A percentile compares a stretch with the other conserved stretches of the same genome.
phyloP scores from a whole-genome alignment of 2,797 vertebrate species.

The Decapterus maruadsi region DNA sequence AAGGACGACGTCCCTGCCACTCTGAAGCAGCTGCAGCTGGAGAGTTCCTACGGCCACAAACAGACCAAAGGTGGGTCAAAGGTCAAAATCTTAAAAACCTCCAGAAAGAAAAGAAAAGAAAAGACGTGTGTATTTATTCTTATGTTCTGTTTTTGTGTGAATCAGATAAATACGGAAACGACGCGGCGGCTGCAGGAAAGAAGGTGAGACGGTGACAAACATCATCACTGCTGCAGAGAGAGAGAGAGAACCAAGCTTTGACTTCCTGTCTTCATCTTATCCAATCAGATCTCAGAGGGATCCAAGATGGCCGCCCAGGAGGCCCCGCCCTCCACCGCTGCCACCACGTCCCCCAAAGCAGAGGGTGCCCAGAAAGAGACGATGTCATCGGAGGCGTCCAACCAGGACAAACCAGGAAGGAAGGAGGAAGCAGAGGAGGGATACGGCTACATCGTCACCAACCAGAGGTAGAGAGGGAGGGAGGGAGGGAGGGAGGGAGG shows the following conservation, averaged over 20 bases:
- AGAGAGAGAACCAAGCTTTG: too few species aligned
- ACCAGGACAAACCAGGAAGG: constrained; percentile 27
- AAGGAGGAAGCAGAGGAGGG: constrained; percentile 68
- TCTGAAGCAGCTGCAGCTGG: constrained; percentile 87
- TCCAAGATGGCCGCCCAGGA: constrained; percentile 13
- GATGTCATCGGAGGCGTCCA: neutral
- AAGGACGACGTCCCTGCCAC: constrained; percentile 83
- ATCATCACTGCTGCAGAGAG: neutral
- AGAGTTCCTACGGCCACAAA: constrained; percentile 62
- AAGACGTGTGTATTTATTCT: too few species aligned
- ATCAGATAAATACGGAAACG: constrained; percentile 67
- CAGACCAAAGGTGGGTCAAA: constrained; percentile 52
- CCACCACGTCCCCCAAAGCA: constrained; percentile 9
- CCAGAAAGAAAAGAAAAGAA: too few species aligned
- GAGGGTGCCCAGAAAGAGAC: constrained; percentile 26
- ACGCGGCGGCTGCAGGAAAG: constrained; percentile 40
- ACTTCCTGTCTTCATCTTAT: neutral
- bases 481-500: too few species aligned
- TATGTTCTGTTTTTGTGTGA: neutral
- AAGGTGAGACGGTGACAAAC: constrained; percentile 67
- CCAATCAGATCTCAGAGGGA: constrained; percentile 74
- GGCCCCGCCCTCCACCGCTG: constrained; percentile 9
- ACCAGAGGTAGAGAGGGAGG: constrained; percentile 88
- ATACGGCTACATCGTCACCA: constrained; percentile 91
- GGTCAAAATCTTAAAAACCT: too few species aligned